These are phyloP conservation scores for Tyria jacobaeae DNA, from an alignment of 2,888 invertebrate genomes.

Conservation along the genomic window DNA sequence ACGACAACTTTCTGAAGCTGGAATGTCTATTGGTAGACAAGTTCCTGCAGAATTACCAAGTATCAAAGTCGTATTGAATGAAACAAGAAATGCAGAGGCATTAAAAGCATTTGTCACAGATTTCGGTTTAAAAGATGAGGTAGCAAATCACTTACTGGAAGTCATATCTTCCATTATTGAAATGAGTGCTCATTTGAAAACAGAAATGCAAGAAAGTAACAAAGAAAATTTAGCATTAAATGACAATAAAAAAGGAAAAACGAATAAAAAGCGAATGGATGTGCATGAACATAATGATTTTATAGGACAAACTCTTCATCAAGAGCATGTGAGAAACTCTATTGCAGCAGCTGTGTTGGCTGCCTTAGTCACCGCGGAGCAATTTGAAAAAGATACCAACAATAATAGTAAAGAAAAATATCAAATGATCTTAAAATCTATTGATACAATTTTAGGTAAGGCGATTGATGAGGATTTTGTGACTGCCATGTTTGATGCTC, in stretches of 20 bases:
- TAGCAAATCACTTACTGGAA: conserved; percentile 83
- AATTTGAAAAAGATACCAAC: conserved; percentile 81
- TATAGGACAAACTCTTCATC: conserved; percentile 67
- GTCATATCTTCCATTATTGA: conserved; percentile 83
- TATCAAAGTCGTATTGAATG: conserved; percentile 86
- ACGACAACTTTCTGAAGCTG: conserved; percentile 89
- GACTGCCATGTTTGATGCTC: conserved; percentile 79
- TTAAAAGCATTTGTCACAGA: conserved; percentile 82
- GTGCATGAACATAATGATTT: conserved; percentile 55
- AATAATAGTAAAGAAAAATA: conserved; percentile 83
- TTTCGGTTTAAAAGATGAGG: conserved; percentile 82
- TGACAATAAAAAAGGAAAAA: conserved; percentile 67
- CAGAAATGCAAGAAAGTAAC: conserved; percentile 70
- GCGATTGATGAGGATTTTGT: conserved; percentile 81
- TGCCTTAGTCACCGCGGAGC: conserved; percentile 82
- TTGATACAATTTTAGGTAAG: conserved; percentile 82
- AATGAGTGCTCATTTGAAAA: conserved; percentile 82
- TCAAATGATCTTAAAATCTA: conserved; percentile 82
- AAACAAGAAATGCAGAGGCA: conserved; percentile 81
- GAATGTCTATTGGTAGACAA: conserved; percentile 89
- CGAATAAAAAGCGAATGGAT: conserved; percentile 66
- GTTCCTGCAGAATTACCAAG: conserved; percentile 87
- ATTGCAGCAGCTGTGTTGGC: conserved; percentile 84
- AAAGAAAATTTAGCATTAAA: conserved; percentile 56
- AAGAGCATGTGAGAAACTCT: conserved; percentile 84